Base-by-base conservation (phyloP, 2,113 vertebrate genomes). In the Bombycilla garrulus region DNA sequence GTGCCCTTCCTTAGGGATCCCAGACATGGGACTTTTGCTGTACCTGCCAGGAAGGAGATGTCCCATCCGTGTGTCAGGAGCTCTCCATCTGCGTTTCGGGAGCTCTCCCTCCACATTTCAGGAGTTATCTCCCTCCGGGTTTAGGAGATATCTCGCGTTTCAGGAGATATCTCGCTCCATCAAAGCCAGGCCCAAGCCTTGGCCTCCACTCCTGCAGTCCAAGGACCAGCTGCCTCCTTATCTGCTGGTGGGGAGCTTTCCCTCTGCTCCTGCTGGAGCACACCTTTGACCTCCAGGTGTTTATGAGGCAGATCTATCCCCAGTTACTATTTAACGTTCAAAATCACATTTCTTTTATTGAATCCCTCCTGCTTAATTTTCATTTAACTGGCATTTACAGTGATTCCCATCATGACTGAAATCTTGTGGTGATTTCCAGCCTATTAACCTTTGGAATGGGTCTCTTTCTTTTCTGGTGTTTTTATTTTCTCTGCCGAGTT, bases 321-420 rank as follows among this genome's bases (percentile, higher is more conserved):
- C 85, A 61, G 97, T 95, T 93, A 94, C 79, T 95, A 13, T 97
- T 96, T 97, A 97, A 95, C 80, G 44, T 53, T 96, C 92, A 57
- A 77, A 93, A 81, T 96, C 53, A 23, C 60, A 48, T 95, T 90
- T 70, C 57, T 90, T 96, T 80, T 50, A 67, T 89, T 84, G 81
- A 80, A 90, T 95, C 50, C 82, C 23, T 21, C 40, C 19, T 87
- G 69, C 89, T 83, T 76, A 15, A 62, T 86, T 87, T 79, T 70
- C n/a, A 36, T 66, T 42, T 81, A 35, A 64, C 29, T 53, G 47
- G 6, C 74, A 7, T 61, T 89, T 91, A 11, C 56, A 47, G n/a
- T 29, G 48, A 91, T 76, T 86, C 81, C 40, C 70, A 24, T 31
- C 5, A 29, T 33, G 40, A n/a, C 80, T 42, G 58, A 70, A 90